Conservation (phyloP, 2,113 vertebrate species). For the Osmerus eperlanus region DNA sequence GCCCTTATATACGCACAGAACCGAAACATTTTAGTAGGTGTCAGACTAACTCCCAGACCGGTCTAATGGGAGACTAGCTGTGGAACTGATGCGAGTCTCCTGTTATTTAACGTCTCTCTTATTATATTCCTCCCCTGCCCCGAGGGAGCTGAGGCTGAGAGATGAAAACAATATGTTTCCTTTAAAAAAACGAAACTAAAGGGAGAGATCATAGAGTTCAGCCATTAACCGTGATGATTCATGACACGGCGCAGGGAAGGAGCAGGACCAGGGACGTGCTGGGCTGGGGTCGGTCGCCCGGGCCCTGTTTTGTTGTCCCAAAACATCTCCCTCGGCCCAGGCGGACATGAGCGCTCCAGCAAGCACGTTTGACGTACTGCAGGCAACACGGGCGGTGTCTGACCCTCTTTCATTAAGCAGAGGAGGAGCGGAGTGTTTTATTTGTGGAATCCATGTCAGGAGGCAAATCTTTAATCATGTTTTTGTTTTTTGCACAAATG, state of each 20-base stretch:
- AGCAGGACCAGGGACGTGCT: not conserved
- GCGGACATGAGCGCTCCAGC: constrained; percentile 28
- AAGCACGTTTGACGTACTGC: constrained; percentile 49
- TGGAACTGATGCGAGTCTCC: constrained; percentile 92
- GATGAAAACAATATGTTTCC: constrained; percentile 73
- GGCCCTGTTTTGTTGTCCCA: constrained; percentile 38
- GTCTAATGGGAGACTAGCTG: constrained; percentile 90
- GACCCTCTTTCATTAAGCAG: constrained; percentile 56
- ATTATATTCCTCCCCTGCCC: constrained; percentile 88
- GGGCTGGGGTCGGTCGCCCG: not conserved
- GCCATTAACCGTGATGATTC: constrained; percentile 51
- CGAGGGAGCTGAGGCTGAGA: constrained; percentile 76
- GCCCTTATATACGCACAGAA: constrained; percentile 89
- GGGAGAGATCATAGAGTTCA: constrained; percentile 6
- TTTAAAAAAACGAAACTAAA: constrained; percentile 57
- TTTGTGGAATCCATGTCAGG: constrained; percentile 70
- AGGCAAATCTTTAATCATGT: constrained; percentile 71
- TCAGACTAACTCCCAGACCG: constrained; percentile 90
- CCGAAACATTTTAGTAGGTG: constrained; percentile 98
- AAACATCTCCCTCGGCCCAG: constrained; percentile 45
- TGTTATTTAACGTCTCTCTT: constrained; percentile 97
- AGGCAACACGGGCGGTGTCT: constrained; percentile 28
- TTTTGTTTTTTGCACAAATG: constrained; percentile 73
- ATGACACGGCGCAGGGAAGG: constrained; percentile 26
- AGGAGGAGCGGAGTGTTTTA: constrained; percentile 59